A percentile compares a stretch with the other conserved stretches of the same genome.
Conservation (phyloP, 2,113 vertebrate genomes). For the Laterallus jamaicensis region DNA sequence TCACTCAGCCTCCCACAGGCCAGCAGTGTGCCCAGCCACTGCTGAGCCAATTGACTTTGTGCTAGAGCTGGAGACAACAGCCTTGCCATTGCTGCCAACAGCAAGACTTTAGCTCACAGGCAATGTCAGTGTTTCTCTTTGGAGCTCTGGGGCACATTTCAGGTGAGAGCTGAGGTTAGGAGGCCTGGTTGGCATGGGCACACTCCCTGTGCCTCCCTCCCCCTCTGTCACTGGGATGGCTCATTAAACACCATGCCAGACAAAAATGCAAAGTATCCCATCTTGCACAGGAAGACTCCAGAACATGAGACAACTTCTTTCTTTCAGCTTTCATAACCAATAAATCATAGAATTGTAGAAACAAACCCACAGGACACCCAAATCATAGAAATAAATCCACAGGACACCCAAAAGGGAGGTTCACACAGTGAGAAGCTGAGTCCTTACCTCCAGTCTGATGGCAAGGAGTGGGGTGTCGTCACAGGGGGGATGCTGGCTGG, state of each 20-base stretch:
- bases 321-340: not conserved
- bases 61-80: not conserved
- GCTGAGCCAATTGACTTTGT: fast-evolving
- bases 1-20: fast-evolving
- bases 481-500: not conserved
- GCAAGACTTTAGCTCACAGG: not conserved
- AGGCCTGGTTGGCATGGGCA: not conserved
- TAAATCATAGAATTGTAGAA: not conserved
- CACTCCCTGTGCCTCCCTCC: fast-evolving
- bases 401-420: fast-evolving
- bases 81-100: not conserved
- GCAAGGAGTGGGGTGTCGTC: fast-evolving
- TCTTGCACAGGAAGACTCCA: not conserved
- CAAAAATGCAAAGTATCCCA: not conserved
- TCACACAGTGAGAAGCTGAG: not conserved
- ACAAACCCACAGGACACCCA: fast-evolving
- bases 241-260: not conserved
- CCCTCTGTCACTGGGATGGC: not conserved
- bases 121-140: not conserved
- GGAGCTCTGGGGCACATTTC: not conserved
- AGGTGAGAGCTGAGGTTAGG: not conserved
- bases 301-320: not conserved
- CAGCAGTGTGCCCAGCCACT: not conserved
- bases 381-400: too few relatives aligned
- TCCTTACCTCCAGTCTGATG: not conserved